Conservation (phyloP, 2,888 invertebrate species). For the Halictus quadricinctus region DNA sequence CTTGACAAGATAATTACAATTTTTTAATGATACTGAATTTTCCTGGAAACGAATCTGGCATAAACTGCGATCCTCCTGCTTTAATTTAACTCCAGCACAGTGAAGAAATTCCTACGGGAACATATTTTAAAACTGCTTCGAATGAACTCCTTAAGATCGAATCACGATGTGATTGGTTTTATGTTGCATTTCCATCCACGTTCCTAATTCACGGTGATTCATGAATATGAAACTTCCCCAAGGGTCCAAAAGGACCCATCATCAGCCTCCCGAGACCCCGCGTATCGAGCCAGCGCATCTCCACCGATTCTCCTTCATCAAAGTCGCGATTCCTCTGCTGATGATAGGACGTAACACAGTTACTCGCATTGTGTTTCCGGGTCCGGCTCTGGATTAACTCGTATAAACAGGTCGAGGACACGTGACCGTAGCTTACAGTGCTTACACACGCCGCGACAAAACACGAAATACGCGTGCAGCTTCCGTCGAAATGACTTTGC, state of each 20-base stretch:
- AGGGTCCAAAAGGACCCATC: not conserved
- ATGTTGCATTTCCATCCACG: not conserved
- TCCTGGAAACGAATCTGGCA: too few relatives aligned
- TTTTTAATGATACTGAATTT: too few relatives aligned
- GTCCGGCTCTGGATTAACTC: constrained; percentile 61
- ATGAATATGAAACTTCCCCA: not conserved
- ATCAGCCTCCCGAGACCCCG: too few relatives aligned
- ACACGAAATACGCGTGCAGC: constrained; percentile 59
- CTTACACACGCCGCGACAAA: constrained; percentile 46
- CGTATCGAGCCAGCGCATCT: not conserved
- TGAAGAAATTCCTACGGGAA: too few relatives aligned
- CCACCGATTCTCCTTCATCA: not conserved
- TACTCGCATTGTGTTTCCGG: constrained; percentile 42
- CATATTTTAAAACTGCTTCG: not conserved
- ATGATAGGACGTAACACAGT: not conserved
- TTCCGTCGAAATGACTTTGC: constrained; percentile 59
- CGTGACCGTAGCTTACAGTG: constrained; percentile 45
- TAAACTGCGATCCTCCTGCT: too few relatives aligned
- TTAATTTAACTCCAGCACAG: too few relatives aligned
- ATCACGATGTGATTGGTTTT: not conserved
- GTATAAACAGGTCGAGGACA: constrained; percentile 63
- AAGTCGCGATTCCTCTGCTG: too few relatives aligned
- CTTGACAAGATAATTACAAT: too few relatives aligned
- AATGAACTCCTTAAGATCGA: not conserved
- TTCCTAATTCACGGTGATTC: not conserved